These are phyloP conservation scores for Mya arenaria DNA, from an alignment of 1,140 invertebrate species.

Conservation along the genomic window DNA sequence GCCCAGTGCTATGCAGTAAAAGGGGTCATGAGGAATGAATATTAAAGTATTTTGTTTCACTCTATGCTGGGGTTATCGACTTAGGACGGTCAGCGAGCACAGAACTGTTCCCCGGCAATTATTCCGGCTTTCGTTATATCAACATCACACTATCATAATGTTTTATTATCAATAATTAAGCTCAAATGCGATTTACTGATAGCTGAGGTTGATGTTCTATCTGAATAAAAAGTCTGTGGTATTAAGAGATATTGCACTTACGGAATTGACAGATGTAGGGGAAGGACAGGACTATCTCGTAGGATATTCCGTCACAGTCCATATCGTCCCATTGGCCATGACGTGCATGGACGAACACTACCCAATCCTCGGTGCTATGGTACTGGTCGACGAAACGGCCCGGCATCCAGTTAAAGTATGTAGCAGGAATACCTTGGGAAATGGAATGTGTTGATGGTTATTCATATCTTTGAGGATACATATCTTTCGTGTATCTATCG, in stretches of 20 bases:
- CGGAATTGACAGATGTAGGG: slow-evolving; percentile 37
- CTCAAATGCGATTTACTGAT: too few species aligned
- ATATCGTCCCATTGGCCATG: slow-evolving; percentile 28
- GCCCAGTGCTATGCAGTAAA: too few species aligned
- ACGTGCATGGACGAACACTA: neutral
- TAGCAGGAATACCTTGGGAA: neutral
- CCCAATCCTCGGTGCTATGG: slow-evolving; percentile 23
- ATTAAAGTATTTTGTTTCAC: too few species aligned
- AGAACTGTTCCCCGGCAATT: too few species aligned
- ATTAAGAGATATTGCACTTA: neutral
- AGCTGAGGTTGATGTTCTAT: too few species aligned
- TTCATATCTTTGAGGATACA: neutral
- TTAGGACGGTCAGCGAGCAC: too few species aligned
- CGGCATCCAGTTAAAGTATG: slow-evolving; percentile 26
- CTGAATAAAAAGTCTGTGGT: neutral
- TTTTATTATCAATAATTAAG: too few species aligned
- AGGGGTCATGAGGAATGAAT: too few species aligned
- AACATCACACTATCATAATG: too few species aligned
- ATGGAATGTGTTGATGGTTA: neutral
- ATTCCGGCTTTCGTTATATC: too few species aligned
- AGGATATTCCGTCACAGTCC: neutral
- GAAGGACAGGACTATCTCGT: neutral
- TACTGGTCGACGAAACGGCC: neutral
- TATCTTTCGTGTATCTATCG: neutral
- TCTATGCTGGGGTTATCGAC: too few species aligned